Evolutionary conservation across 2,888 invertebrate species (phyloP).

Genomic region (Cyrtodaria siliqua): DNA sequence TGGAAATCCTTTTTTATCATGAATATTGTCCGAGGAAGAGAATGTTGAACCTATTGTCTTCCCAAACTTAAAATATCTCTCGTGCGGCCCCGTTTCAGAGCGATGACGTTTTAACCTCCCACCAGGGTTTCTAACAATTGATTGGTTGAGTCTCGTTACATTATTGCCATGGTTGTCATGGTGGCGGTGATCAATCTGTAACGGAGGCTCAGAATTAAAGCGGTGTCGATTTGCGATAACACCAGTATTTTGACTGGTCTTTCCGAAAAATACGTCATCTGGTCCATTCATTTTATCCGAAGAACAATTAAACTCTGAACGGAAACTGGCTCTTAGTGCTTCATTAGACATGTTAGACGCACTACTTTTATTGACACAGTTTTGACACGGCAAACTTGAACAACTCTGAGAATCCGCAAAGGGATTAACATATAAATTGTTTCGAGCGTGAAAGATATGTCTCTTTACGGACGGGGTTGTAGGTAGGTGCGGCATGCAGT

Average conservation of each 20-base stretch:
- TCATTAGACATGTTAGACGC: slow-evolving; percentile 43
- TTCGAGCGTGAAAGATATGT: slow-evolving; percentile 56
- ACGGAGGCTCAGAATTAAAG: slow-evolving; percentile 70
- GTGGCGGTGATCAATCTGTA: slow-evolving; percentile 52
- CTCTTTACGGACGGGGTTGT: slow-evolving; percentile 74
- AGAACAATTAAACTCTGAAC: slow-evolving; percentile 20
- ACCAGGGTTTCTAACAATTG: slow-evolving; percentile 44
- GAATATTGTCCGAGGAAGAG: slow-evolving; percentile 83
- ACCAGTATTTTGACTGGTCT: slow-evolving; percentile 78
- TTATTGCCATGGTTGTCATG: slow-evolving; percentile 31
- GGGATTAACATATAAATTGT: slow-evolving; percentile 85
- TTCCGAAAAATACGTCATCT: slow-evolving; percentile 66
- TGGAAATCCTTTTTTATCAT: slow-evolving; percentile 77
- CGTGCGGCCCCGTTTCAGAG: slow-evolving; percentile 75
- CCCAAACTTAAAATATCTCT: slow-evolving; percentile 78
- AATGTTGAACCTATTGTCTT: slow-evolving; percentile 80
- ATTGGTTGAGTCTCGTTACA: slow-evolving; percentile 22
- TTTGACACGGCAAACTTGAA: slow-evolving; percentile 50
- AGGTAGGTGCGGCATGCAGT: slow-evolving; percentile 96
- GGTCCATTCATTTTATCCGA: slow-evolving; percentile 53
- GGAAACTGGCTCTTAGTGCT: slow-evolving; percentile 32
- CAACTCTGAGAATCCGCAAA: slow-evolving; percentile 72
- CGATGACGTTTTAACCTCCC: slow-evolving; percentile 79
- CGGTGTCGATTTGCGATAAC: slow-evolving; percentile 80
- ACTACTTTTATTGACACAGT: slow-evolving; percentile 54